Base-by-base conservation (phyloP, 2,888 invertebrate species). In the Taphrorychus bicolor region DNA sequence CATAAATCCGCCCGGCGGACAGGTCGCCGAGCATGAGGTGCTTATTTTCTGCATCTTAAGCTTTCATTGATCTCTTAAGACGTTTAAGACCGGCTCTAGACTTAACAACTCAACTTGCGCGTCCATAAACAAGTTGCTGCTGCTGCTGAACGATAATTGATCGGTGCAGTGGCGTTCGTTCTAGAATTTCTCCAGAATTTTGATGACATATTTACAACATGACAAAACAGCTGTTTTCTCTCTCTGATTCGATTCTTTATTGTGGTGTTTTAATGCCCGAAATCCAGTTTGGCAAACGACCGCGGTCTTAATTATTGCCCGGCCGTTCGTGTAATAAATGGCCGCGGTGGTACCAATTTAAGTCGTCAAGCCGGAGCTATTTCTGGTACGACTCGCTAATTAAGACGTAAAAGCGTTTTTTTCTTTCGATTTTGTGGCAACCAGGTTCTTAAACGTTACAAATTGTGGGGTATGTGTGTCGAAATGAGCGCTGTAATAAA, bases 191-290 rank as follows among this genome's bases (percentile, higher is more conserved):
- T 7, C 32, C 9, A 9, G 32, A 32, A 32, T 7, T 32, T 32
- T 9, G 32, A 7, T 32, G 32, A 7, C 56, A 56, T 63, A 65
- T 65, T 32, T 32, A 70, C 69, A 70, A 70, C 69, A 69, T n/a
- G n/a, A n/a, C n/a, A 73, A 73, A 71, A 65, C 73, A 73, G 71
- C 72, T 73, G 73, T 72, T 70, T 57, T 56, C 53, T 52, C 68
- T 67, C 70, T 69, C n/a, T 60, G 70, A 72, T 70, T 71, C 72
- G 73, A 71, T 72, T 73, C 73, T 75, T 74, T 73, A n/a, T n/a
- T n/a, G 74, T 71, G 72, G 71, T 71, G 66, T 72, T 70, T 73
- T 73, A 72, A 73, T 73, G n/a, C n/a, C 73, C 70, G 59, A 17
- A 49, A 42, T 54, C 63, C 49, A 61, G 63, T 72, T 71, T 68